A percentile compares a stretch with the other conserved stretches of the same genome.
Evolutionary conservation across 2,113 vertebrate genomes (phyloP).

Genomic region (Notarius quadriscutis): DNA sequence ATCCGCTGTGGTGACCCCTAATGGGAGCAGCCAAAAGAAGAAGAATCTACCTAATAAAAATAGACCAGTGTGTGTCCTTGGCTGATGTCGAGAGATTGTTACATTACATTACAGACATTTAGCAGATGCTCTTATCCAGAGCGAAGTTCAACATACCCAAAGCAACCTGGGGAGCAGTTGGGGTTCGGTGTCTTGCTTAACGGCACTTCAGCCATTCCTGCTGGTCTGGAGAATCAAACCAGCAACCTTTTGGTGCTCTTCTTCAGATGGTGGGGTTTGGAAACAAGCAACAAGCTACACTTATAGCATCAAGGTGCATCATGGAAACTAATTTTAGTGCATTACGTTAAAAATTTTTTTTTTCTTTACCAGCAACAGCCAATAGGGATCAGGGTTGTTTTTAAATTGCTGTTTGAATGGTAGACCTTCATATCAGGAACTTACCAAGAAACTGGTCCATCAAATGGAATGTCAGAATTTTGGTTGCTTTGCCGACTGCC

Average conservation of each 20-base stretch:
- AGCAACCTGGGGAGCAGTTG: too few species aligned
- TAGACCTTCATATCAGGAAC: background rate
- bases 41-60: background rate
- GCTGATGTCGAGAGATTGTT: too few species aligned
- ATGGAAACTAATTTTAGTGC: background rate
- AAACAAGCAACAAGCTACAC: background rate
- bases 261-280: background rate
- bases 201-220: too few species aligned
- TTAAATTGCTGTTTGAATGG: background rate
- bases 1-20: too few species aligned
- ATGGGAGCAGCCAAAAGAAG: too few species aligned
- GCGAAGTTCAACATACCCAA: too few species aligned
- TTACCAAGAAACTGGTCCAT: background rate
- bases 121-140: too few species aligned
- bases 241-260: too few species aligned
- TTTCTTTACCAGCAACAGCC: background rate
- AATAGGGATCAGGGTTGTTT: background rate
- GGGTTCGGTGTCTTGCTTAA: too few species aligned
- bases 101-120: too few species aligned
- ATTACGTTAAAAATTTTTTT: background rate
- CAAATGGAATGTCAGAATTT: background rate
- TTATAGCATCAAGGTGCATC: background rate
- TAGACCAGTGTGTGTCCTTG: background rate
- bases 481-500: background rate
- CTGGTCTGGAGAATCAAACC: too few species aligned